Conservation (phyloP, 2,888 invertebrate genomes). For the Mesoligia furuncula region DNA sequence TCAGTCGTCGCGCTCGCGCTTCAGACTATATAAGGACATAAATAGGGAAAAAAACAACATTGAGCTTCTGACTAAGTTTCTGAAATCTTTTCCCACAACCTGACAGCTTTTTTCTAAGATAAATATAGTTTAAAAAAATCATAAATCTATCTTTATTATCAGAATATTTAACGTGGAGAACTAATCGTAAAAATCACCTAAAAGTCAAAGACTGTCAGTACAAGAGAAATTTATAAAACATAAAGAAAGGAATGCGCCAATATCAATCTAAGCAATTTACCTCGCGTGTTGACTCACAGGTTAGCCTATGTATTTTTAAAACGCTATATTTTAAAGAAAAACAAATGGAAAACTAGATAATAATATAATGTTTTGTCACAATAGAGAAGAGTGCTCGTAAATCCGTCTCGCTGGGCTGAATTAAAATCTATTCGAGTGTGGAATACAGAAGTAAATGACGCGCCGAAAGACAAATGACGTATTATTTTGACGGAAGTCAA, state of each 20-base stretch:
- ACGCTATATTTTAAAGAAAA: constrained; percentile 65
- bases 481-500: constrained; percentile 74
- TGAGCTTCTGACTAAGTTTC: no score
- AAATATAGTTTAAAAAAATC: constrained; percentile 37
- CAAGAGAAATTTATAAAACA: constrained; percentile 60
- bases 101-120: constrained; percentile 6
- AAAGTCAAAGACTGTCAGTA: constrained; percentile 61
- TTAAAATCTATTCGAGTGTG: constrained; percentile 79
- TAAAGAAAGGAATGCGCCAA: constrained; percentile 64
- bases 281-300: constrained; percentile 52
- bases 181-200: constrained; percentile 60
- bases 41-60: no score
- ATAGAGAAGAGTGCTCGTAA: constrained; percentile 78
- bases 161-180: constrained; percentile 50
- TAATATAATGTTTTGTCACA: constrained; percentile 82
- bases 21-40: no score
- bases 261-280: constrained; percentile 58
- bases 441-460: constrained; percentile 73
- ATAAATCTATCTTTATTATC: constrained; percentile 51
- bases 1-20: no score
- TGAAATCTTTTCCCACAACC: constrained; percentile 25
- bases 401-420: constrained; percentile 79
- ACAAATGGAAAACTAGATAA: constrained; percentile 76
- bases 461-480: constrained; percentile 79
- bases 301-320: constrained; percentile 54